These are phyloP conservation scores for Anas flavirostris DNA, from an alignment of 2,797 vertebrate species.

Conservation along the genomic window DNA sequence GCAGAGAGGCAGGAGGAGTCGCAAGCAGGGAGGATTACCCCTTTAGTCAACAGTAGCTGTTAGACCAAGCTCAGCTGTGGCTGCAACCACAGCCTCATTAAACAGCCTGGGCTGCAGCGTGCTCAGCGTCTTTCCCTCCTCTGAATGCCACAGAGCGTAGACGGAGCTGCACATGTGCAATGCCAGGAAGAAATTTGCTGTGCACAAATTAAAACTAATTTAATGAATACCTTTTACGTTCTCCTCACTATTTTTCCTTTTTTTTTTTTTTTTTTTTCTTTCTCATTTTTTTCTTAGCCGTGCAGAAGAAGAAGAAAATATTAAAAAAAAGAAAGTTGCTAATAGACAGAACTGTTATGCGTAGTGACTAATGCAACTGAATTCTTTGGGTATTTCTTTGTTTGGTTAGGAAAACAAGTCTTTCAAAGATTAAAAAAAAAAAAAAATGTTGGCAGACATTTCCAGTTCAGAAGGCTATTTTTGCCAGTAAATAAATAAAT, in stretches of 20 bases:
- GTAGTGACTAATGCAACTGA: background rate
- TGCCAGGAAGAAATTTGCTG: background rate
- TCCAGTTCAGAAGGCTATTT: background rate
- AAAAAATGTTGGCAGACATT: background rate
- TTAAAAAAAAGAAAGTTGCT: background rate
- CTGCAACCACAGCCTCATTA: constrained; percentile 25
- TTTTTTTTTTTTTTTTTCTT: background rate
- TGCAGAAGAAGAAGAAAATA: background rate
- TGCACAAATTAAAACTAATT: background rate
- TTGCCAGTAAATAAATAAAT: background rate
- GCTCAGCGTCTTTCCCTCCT: constrained; percentile 7
- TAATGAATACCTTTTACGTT: background rate
- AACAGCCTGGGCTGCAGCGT: background rate
- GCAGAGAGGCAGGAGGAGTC: background rate
- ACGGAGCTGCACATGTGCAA: background rate
- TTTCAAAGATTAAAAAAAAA: background rate
- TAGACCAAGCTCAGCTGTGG: background rate
- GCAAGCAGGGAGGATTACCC: background rate
- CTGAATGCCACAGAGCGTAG: background rate
- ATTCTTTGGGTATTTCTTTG: background rate
- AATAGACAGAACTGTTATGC: background rate
- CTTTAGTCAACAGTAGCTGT: constrained; percentile 37
- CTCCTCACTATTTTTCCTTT: background rate
- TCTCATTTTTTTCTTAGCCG: fast-evolving
- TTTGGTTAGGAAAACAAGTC: background rate